These are phyloP conservation scores for Lasius platythorax DNA, from an alignment of 2,888 invertebrate species.

Conservation along the genomic window DNA sequence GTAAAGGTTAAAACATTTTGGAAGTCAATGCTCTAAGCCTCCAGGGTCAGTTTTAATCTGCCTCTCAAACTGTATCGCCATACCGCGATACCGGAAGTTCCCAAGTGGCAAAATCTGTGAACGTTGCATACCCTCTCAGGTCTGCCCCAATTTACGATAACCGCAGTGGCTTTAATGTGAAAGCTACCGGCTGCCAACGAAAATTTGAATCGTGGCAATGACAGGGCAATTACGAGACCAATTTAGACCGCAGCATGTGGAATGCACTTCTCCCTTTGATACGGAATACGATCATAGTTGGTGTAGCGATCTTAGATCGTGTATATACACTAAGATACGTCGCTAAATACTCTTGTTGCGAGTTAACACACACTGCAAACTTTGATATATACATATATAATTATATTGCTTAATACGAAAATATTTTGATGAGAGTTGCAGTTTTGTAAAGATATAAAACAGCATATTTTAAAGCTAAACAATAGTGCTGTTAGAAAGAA, in stretches of 20 bases:
- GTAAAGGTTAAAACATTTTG: constrained; percentile 27
- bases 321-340: neutral
- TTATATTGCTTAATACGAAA: neutral
- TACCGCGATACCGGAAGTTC: constrained; percentile 27
- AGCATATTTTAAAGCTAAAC: neutral
- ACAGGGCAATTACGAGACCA: constrained; percentile 26
- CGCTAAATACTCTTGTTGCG: neutral
- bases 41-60: constrained; percentile 66
- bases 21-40: constrained; percentile 42
- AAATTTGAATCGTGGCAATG: constrained; percentile 42
- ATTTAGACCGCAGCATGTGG: constrained; percentile 18
- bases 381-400: neutral
- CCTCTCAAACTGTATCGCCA: constrained; percentile 48
- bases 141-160: constrained; percentile 36
- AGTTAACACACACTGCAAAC: neutral
- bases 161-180: constrained; percentile 37
- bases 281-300: neutral
- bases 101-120: constrained; percentile 46
- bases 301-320: neutral
- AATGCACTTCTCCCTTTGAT: constrained; percentile 25
- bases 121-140: constrained; percentile 19
- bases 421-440: neutral
- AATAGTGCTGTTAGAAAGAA: neutral
- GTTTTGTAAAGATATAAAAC: neutral
- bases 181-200: constrained; percentile 7